phyloP scores from a whole-genome alignment of 2,888 invertebrate species.

The Hypolimnas misippus region DNA sequence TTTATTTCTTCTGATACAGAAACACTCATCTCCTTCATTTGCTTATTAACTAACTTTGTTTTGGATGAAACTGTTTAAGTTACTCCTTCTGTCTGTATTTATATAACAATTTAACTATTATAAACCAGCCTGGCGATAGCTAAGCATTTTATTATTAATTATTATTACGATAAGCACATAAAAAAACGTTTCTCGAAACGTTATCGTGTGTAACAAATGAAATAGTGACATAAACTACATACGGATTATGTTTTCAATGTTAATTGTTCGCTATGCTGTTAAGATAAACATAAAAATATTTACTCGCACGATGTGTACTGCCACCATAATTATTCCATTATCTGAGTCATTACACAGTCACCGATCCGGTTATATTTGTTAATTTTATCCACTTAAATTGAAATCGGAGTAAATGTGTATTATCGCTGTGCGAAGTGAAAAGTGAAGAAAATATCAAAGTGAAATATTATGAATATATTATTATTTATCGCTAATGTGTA shows the following conservation, averaged over 20 bases:
- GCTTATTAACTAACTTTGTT: too few relatives aligned
- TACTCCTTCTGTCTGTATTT: too few relatives aligned
- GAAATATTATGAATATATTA: not conserved
- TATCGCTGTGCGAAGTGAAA: not conserved
- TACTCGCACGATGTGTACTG: not conserved
- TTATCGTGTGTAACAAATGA: not conserved
- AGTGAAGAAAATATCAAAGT: not conserved
- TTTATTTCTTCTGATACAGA: too few relatives aligned
- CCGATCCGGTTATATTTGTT: not conserved
- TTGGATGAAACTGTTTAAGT: too few relatives aligned
- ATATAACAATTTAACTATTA: too few relatives aligned
- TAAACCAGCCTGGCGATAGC: not conserved
- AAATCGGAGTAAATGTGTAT: not conserved
- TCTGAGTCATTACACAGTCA: not conserved
- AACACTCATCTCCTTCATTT: too few relatives aligned
- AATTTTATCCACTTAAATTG: not conserved
- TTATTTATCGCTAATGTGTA: conserved; percentile 5
- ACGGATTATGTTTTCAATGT: not conserved
- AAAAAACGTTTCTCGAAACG: too few relatives aligned
- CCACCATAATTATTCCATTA: not conserved
- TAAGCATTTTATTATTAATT: not conserved
- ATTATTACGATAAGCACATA: too few relatives aligned
- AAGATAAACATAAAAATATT: not conserved
- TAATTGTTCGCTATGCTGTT: not conserved
- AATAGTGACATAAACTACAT: not conserved